Conservation (phyloP, 2,888 invertebrate species). For the Mythimna albipuncta region DNA sequence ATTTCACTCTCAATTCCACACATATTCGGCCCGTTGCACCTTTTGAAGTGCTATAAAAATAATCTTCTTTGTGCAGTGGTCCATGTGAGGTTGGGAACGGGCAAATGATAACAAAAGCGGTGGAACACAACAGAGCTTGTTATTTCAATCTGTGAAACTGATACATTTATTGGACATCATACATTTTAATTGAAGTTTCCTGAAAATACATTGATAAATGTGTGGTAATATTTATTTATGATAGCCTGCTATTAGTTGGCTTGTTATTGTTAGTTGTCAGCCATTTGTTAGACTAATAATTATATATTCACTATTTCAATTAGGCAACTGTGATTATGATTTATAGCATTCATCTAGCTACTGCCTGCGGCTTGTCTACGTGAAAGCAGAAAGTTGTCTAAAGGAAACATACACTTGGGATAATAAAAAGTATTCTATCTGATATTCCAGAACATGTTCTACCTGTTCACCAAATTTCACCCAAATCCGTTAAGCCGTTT, state of each 20-base stretch:
- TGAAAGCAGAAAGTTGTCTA: too few species aligned
- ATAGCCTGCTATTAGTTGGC: slow-evolving; percentile 1
- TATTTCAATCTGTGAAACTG: slow-evolving; percentile 79
- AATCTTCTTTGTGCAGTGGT: slow-evolving; percentile 86
- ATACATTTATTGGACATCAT: slow-evolving; percentile 72
- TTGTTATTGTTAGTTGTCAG: slow-evolving; percentile 7
- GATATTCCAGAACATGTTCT: too few species aligned
- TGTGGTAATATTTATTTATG: slow-evolving; percentile 40
- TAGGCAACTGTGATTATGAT: neutral
- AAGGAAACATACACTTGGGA: too few species aligned
- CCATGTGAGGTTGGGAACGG: slow-evolving; percentile 77
- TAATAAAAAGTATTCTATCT: too few species aligned
- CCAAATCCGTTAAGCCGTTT: too few species aligned
- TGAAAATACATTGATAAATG: slow-evolving; percentile 51
- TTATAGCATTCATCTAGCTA: neutral
- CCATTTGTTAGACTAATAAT: slow-evolving; percentile 16
- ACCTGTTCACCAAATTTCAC: too few species aligned
- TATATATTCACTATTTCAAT: slow-evolving; percentile 6
- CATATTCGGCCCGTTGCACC: slow-evolving; percentile 84
- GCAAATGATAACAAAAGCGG: slow-evolving; percentile 78
- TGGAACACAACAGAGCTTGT: slow-evolving; percentile 74
- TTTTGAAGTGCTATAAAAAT: slow-evolving; percentile 88
- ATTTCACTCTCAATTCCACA: slow-evolving; percentile 84
- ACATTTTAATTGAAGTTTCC: slow-evolving; percentile 71
- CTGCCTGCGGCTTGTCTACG: neutral